These are phyloP conservation scores for Clamator glandarius DNA, from an alignment of 2,797 vertebrate species.

Conservation along the genomic window DNA sequence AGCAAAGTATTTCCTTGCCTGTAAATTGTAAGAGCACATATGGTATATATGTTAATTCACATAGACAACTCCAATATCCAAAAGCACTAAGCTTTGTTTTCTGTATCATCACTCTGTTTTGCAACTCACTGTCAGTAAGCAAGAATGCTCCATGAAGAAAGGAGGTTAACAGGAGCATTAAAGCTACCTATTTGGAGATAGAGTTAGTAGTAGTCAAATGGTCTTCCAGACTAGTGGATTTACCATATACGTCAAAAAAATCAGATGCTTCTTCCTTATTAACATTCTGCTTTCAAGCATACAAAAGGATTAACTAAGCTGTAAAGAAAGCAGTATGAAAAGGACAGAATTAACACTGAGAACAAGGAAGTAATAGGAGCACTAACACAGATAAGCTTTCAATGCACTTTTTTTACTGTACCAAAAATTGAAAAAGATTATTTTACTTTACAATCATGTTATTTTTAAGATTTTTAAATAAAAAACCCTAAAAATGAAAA, in stretches of 20 bases:
- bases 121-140: neutral
- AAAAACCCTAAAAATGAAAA: neutral
- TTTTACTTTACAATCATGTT: neutral
- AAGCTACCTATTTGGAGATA: neutral
- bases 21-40: neutral
- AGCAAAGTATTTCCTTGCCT: neutral
- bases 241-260: neutral
- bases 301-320: neutral
- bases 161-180: neutral
- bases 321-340: neutral
- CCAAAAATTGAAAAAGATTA: neutral
- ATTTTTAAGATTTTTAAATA: neutral
- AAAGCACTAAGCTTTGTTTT: conserved; percentile 9
- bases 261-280: neutral
- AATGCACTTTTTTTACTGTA: neutral
- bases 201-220: conserved; percentile 2
- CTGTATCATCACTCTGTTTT: neutral
- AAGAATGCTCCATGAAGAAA: neutral
- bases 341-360: neutral
- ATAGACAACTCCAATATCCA: neutral
- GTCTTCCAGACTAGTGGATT: neutral
- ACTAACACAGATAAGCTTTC: neutral
- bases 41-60: neutral
- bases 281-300: neutral
- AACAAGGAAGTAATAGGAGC: neutral